Evolutionary conservation across 2,113 vertebrate species (phyloP), one percentile per base, ranked within the genome.

Genomic region (Campylomormyrus numenius): DNA sequence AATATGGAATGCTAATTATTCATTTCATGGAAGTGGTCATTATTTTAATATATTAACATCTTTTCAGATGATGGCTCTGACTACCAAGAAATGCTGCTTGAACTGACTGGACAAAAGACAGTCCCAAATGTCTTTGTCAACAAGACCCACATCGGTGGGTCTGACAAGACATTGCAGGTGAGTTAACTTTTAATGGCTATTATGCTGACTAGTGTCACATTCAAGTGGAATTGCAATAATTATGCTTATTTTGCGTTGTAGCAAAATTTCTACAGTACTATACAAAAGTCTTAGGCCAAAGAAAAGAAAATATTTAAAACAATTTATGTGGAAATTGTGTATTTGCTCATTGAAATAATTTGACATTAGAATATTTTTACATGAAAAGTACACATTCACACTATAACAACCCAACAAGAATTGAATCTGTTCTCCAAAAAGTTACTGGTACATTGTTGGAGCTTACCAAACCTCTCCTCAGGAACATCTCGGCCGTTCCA

Each of bases 111-210:
- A 74, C 98, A 99, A 95, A 98, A 94, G 91, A 99, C 97, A 0
- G 98, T 99, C 88, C 98, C 98, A 53, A 99, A 95, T 15, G 96
- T 99, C 58, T 99, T 99, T 95, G 95, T 99, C 93, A 98, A 98
- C 94, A 97, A 97, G 95, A 97, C 94, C 0, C 98, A 99, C 0
- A 0, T 99, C 9, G 98, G 98, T 0, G 98, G 98, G 92, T 98
- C 96, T 91, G 98, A 99, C 92, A 96, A 94, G 91, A 98, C 97
- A 0, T 92, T 97, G 89, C 94, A 99, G 97, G 98, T 99, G 96
- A 94, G 91, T 5, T 52, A 3, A 7, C 39, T n/a, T 45, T 3
- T 45, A n/a, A 15, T 46, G 24, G 24, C 35, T 58, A 0, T 27
- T 21, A 50, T 11, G 7, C 83, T 48, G 83, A 85, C 9, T 48